Percentiles rank a stretch among this genome's conserved stretches.
Evolutionary conservation across 2,113 vertebrate species (phyloP).

Genomic region (Perca flavescens): DNA sequence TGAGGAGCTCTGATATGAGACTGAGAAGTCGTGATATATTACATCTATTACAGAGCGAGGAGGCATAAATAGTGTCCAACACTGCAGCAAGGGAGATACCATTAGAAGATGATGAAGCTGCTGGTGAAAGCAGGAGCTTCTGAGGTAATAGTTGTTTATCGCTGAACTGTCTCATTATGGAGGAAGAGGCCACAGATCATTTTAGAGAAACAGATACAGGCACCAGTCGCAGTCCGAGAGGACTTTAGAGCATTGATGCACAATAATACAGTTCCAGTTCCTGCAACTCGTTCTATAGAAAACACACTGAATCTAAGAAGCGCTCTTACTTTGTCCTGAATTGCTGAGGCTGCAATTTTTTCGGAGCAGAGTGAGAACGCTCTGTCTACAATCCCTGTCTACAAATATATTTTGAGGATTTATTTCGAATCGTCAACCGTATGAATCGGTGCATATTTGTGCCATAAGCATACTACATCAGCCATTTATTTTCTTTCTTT

Average conservation of each 20-base stretch:
- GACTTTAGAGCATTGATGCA: background rate
- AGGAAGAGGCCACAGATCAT: constrained; percentile 1
- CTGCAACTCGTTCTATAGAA: background rate
- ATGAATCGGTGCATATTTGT: background rate
- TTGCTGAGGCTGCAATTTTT: background rate
- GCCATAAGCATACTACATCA: background rate
- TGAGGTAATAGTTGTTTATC: constrained; percentile 30
- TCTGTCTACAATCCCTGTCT: background rate
- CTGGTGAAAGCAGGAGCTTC: background rate
- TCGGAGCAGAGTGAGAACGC: no score
- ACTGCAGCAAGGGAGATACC: background rate
- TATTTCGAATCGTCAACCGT: background rate
- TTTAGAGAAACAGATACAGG: background rate
- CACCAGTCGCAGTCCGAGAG: background rate
- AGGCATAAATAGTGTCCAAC: constrained; percentile 3
- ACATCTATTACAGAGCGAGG: constrained; percentile 11
- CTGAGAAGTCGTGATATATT: constrained; percentile 12
- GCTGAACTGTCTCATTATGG: background rate
- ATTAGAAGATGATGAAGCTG: constrained; percentile 12
- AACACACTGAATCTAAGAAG: background rate
- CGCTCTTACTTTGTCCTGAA: constrained; percentile 2
- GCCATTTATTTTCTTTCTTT: background rate
- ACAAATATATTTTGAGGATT: no score
- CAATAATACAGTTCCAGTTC: background rate
- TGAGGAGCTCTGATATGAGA: constrained; percentile 14